These are phyloP conservation scores for Megaceryle alcyon DNA, from an alignment of 2,797 vertebrate genomes.

Conservation along the genomic window DNA sequence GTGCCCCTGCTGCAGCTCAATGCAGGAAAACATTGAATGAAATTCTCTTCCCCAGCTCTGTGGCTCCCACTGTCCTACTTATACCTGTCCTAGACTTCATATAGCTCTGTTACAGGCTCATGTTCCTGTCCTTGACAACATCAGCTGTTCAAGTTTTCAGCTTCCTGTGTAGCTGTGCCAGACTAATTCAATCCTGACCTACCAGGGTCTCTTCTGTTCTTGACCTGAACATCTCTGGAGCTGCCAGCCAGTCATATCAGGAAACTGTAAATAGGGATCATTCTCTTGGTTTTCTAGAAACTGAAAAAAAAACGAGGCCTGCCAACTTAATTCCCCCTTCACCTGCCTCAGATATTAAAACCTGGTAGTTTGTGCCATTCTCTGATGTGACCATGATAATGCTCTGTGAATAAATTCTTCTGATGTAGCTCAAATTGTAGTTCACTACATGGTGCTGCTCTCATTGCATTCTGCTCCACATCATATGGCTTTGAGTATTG, in stretches of 20 bases:
- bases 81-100: neutral
- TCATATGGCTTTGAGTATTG: neutral
- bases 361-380: neutral
- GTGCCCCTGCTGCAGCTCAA: neutral
- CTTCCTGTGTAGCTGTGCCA: neutral
- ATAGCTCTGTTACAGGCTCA: neutral
- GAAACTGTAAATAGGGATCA: neutral
- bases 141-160: neutral
- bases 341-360: neutral
- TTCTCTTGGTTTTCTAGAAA: neutral
- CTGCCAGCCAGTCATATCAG: neutral
- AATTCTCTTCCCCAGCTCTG: neutral
- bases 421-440: neutral
- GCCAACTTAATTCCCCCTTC: neutral
- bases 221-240: neutral
- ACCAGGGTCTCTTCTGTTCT: neutral
- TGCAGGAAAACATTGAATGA: neutral
- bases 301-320: neutral
- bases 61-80: neutral
- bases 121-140: neutral
- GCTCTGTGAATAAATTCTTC: neutral
- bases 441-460: rapidly evolving
- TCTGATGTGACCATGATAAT: neutral
- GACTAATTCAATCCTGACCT: neutral
- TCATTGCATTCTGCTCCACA: no score